A percentile compares a stretch with the other conserved stretches of the same genome.
Evolutionary conservation across 2,113 vertebrate genomes (phyloP).

Genomic region (Poeciliopsis occidentalis): DNA sequence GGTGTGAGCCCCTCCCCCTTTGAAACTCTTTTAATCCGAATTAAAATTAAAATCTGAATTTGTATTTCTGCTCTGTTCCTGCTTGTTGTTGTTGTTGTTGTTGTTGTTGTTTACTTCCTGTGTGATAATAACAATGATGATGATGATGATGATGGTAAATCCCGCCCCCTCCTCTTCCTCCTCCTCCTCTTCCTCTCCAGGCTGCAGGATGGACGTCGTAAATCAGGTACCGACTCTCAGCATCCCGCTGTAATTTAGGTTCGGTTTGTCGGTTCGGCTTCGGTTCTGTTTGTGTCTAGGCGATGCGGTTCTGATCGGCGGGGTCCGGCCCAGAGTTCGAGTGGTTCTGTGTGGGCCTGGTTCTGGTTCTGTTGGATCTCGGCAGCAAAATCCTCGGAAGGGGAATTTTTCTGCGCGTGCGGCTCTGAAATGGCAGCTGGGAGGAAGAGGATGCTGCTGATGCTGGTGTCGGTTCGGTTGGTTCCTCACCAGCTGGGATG

Average conservation of each 20-base stretch:
- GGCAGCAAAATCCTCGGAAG: neutral
- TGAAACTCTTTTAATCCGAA: too few relatives aligned
- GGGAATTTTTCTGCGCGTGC: neutral
- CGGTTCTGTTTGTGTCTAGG: neutral
- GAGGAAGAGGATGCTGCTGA: neutral
- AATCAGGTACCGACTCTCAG: conserved; percentile 59
- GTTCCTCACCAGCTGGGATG: too few relatives aligned
- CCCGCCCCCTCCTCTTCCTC: neutral
- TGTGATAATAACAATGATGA: too few relatives aligned
- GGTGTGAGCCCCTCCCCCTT: too few relatives aligned
- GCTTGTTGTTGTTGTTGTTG: neutral
- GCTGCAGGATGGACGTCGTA: conserved; percentile 70
- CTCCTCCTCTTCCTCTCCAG: conserved; percentile 3
- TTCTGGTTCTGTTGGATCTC: neutral
- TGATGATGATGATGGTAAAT: too few relatives aligned
- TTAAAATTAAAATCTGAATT: too few relatives aligned
- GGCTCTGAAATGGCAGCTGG: conserved; percentile 53
- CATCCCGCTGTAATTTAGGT: neutral
- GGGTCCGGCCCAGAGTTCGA: neutral
- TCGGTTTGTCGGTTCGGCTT: neutral
- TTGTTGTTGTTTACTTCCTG: neutral
- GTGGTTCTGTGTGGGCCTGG: neutral
- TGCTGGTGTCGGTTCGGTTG: neutral
- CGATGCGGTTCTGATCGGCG: neutral
- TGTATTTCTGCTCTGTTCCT: neutral